Evolutionary conservation across 2,797 vertebrate genomes (phyloP), one percentile per base, ranked within the genome.

Genomic region (Mastacembelus armatus): DNA sequence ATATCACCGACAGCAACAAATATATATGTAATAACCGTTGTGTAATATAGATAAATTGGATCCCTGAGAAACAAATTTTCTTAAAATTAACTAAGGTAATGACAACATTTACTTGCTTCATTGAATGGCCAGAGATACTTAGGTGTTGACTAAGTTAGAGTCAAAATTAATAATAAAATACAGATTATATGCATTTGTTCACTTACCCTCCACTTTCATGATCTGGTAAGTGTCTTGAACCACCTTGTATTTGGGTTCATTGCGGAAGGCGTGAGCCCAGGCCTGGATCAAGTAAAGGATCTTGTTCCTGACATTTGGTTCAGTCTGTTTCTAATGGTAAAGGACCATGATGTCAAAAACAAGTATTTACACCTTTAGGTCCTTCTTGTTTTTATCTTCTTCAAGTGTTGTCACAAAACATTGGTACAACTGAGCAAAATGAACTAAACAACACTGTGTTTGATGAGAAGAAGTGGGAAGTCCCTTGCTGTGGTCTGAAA

Each of bases 181-280:
- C 0, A 12, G 4, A 9, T 16, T 10, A 8, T 10, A 14, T 5
- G 22, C 5, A 24, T 3, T 10, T 15, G 10, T 51, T 29, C 24
- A 10, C 91, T 92, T 87, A 98, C 98, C 98, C 93, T 98, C 98
- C 50, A 99, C 96, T 90, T 99, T 99, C 96, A 99, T 97, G 73
- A 99, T 99, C 88, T 99, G 98, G 62, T 99, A 99, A 10, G 98
- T 99, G 86, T 99, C 98, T 90, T 99, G 98, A 43, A 99, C 95
- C 88, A 99, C 97, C 85, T 99, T 99, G 91, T 99, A 99, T 87
- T 98, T 98, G 74, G 98, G 97, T 80, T 99, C 98, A 0, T 99
- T 99, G 60, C 98, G 96, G 88, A 99, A 99, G 52, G 97, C 97
- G 0, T 99, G 97, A 7, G 98, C 92, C 98, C 98, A 99, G 81